These are phyloP conservation scores for Hyles euphorbiae DNA, from an alignment of 1,140 invertebrate species.

Conservation along the genomic window DNA sequence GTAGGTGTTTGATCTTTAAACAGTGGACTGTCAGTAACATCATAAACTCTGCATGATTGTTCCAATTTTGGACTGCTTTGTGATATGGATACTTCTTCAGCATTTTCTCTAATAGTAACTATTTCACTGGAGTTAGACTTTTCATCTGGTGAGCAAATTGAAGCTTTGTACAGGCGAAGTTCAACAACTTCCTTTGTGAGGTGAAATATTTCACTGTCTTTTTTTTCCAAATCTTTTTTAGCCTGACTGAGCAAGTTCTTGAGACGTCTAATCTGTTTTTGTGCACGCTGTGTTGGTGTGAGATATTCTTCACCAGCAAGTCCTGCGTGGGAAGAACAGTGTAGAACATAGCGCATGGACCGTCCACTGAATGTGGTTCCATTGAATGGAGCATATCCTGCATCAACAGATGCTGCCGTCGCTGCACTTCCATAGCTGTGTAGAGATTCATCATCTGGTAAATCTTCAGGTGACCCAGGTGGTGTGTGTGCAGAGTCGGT, in stretches of 20 bases:
- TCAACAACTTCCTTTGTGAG: constrained; percentile 90
- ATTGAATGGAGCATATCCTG: constrained; percentile 86
- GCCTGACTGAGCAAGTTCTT: constrained; percentile 84
- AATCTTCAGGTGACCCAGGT: constrained; percentile 77
- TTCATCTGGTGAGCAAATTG: constrained; percentile 83
- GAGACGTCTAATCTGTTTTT: constrained; percentile 84
- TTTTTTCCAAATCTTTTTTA: constrained; percentile 84
- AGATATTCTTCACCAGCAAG: constrained; percentile 86
- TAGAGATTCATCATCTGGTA: constrained; percentile 85
- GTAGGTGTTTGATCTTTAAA: constrained; percentile 60
- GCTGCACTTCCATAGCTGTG: constrained; percentile 85
- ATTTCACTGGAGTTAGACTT: constrained; percentile 85
- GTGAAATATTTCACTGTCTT: constrained; percentile 86
- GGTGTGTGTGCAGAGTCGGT: constrained; percentile 74
- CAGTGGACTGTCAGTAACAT: constrained; percentile 62
- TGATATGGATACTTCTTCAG: constrained; percentile 71
- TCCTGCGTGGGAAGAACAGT: constrained; percentile 86
- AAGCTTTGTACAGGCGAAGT: constrained; percentile 85
- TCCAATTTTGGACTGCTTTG: constrained; percentile 70
- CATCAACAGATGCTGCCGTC: constrained; percentile 85
- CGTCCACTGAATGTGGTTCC: constrained; percentile 84
- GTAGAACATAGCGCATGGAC: constrained; percentile 86
- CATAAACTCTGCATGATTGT: constrained; percentile 47
- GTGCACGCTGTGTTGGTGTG: constrained; percentile 89
- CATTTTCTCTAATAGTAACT: constrained; percentile 82